These are phyloP conservation scores for Rhinolophus sinicus DNA, from an alignment of 2,113 vertebrate species.

Conservation along the genomic window DNA sequence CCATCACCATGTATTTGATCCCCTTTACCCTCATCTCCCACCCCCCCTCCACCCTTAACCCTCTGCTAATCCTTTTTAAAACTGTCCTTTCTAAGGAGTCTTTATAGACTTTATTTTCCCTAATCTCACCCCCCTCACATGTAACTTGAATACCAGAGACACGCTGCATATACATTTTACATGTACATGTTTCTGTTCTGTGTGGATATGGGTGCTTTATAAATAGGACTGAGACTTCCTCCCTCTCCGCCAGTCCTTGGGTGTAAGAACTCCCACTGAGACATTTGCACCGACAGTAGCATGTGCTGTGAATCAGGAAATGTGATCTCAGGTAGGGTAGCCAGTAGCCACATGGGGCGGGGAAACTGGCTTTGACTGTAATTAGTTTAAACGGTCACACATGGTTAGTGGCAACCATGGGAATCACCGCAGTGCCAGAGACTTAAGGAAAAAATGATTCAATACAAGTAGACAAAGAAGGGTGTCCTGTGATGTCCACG, in stretches of 20 bases:
- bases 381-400: neutral
- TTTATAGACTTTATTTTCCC: neutral
- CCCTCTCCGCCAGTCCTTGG: too few species aligned
- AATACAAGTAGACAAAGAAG: accelerated
- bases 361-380: neutral
- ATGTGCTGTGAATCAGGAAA: neutral
- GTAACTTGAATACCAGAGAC: too few species aligned
- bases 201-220: too few species aligned
- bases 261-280: neutral
- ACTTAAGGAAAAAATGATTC: neutral
- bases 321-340: too few species aligned
- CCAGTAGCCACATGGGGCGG: accelerated
- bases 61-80: neutral
- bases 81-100: neutral
- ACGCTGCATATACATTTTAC: accelerated
- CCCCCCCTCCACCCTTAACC: too few species aligned
- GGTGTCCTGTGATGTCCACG: neutral
- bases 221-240: neutral
- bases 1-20: too few species aligned
- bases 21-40: too few species aligned
- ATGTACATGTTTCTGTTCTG: neutral
- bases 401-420: accelerated
- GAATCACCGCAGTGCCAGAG: neutral
- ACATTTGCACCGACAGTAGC: neutral
- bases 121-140: neutral